Evolutionary conservation across 2,888 invertebrate species (phyloP).

Genomic region (Polietes domitor): DNA sequence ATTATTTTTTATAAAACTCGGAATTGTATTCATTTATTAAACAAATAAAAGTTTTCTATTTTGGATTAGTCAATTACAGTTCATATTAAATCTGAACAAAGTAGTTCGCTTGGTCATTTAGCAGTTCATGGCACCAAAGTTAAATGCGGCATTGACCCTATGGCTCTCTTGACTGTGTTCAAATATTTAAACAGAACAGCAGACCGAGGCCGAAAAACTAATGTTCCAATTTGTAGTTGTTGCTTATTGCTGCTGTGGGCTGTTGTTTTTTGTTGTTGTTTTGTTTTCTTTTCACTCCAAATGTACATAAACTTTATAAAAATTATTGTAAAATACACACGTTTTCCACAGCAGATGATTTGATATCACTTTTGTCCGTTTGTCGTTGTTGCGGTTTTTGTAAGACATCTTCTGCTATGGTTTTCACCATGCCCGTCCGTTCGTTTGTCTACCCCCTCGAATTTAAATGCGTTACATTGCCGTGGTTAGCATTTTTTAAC

Average conservation of each 20-base stretch:
- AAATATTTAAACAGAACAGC: constrained; percentile 40
- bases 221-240: constrained; percentile 57
- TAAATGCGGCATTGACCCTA: constrained; percentile 57
- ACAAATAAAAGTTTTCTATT: too few species aligned
- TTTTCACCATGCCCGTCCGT: not conserved
- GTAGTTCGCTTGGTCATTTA: not conserved
- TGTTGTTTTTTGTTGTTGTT: not conserved
- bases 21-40: too few species aligned
- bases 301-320: constrained; percentile 24
- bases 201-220: constrained; percentile 48
- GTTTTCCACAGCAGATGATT: constrained; percentile 51
- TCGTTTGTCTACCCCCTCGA: not conserved
- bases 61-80: too few species aligned
- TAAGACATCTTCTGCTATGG: constrained; percentile 1
- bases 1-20: too few species aligned
- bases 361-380: constrained; percentile 35
- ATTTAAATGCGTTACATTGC: constrained; percentile 52
- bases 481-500: constrained; percentile 60
- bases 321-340: constrained; percentile 37
- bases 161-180: constrained; percentile 35
- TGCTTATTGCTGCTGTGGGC: not conserved
- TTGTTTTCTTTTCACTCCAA: not conserved
- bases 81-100: not conserved
- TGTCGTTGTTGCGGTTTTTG: constrained; percentile 49
- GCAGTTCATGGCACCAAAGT: constrained; percentile 30